phyloP scores from a whole-genome alignment of 2,888 invertebrate species.

The Clostera curtula region DNA sequence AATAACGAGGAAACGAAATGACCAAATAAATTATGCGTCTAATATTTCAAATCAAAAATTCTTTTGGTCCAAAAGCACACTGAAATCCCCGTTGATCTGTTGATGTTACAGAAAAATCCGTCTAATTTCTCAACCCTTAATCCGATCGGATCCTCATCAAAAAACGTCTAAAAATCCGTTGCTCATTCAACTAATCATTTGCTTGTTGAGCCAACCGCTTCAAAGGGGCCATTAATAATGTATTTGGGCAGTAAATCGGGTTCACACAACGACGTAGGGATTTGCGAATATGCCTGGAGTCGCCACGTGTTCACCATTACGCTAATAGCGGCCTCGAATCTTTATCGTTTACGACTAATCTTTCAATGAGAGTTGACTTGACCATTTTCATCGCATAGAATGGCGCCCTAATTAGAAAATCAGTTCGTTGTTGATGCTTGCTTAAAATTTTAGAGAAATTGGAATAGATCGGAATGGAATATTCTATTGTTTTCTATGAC shows the following conservation, averaged over 20 bases:
- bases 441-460: no score
- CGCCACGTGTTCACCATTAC: slow-evolving; percentile 69
- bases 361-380: slow-evolving; percentile 5
- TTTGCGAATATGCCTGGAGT: slow-evolving; percentile 37
- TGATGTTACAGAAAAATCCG: no score
- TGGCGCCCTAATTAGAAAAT: no score
- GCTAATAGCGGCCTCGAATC: slow-evolving; percentile 61
- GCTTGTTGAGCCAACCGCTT: slow-evolving; percentile 45
- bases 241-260: slow-evolving; percentile 69
- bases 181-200: slow-evolving; percentile 59
- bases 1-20: no score
- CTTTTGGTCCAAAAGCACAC: no score
- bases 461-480: no score
- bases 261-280: slow-evolving; percentile 66
- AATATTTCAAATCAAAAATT: no score
- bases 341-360: slow-evolving; percentile 34
- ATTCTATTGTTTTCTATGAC: no score
- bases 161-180: slow-evolving; percentile 39
- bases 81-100: no score
- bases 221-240: slow-evolving; percentile 67
- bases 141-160: slow-evolving; percentile 5
- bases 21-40: no score
- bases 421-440: no score
- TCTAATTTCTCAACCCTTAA: background rate
- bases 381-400: no score